A percentile compares a stretch with the other conserved stretches of the same genome.
Evolutionary conservation across 2,797 vertebrate species (phyloP).

Genomic region (Crypturellus tataupa): DNA sequence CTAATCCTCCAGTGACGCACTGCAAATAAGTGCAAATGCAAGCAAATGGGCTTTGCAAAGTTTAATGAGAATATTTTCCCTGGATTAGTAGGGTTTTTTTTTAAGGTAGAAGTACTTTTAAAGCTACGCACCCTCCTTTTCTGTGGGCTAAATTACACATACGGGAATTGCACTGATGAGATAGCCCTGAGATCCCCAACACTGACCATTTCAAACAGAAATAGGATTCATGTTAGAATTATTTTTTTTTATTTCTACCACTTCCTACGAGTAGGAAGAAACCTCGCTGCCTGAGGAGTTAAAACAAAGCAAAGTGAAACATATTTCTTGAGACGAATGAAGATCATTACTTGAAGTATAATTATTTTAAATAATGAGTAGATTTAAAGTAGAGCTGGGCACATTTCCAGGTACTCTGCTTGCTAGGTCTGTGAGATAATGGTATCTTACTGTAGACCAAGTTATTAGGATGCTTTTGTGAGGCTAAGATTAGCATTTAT

Average conservation of each 20-base stretch:
- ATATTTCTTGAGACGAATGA: background rate
- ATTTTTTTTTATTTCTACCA: no score
- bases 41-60: background rate
- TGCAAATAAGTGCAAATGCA: conserved; percentile 17
- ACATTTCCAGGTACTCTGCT: background rate
- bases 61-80: background rate
- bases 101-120: background rate
- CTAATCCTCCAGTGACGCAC: conserved; percentile 50
- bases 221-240: background rate
- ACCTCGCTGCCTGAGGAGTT: no score
- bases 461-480: background rate
- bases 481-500: background rate
- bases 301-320: no score
- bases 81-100: background rate
- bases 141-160: background rate
- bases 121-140: background rate
- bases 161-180: background rate
- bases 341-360: background rate
- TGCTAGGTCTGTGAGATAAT: background rate
- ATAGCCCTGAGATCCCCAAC: background rate
- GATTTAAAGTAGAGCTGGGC: background rate
- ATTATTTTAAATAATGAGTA: background rate
- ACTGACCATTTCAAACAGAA: background rate
- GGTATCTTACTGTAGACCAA: background rate
- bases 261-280: no score